Evolutionary conservation across 2,888 invertebrate species (phyloP).

Genomic region (Shargacucullia verbasci): DNA sequence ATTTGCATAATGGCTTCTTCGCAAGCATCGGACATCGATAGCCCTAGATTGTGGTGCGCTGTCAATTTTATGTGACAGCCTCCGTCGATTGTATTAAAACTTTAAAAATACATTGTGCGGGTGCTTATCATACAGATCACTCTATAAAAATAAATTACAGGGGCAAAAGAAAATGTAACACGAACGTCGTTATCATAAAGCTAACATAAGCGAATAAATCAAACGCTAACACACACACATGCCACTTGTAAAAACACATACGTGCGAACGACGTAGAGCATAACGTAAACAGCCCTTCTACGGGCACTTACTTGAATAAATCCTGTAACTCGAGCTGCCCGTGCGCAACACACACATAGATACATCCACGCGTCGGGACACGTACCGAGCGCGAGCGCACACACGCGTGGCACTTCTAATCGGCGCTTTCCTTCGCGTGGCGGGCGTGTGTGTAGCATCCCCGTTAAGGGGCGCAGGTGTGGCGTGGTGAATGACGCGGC

Average conservation of each 20-base stretch:
- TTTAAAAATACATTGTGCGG: conserved; percentile 61
- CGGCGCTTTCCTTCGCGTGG: conserved; percentile 86
- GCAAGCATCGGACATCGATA: conserved; percentile 11
- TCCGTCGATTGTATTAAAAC: conserved; percentile 57
- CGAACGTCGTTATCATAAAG: conserved; percentile 65
- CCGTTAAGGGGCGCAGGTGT: conserved; percentile 88
- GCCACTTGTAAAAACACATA: conserved; percentile 59
- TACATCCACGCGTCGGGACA: conserved; percentile 52
- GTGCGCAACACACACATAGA: conserved; percentile 54
- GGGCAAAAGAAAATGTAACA: conserved; percentile 64
- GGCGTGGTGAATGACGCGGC: conserved; percentile 83
- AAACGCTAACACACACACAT: conserved; percentile 59
- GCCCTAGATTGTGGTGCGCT: conserved; percentile 25
- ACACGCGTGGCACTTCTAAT: conserved; percentile 75
- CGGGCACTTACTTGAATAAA: conserved; percentile 72
- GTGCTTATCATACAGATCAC: conserved; percentile 69
- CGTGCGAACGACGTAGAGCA: conserved; percentile 54
- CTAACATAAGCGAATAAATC: conserved; percentile 72
- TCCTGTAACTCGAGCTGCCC: conserved; percentile 69
- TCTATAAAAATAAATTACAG: conserved; percentile 63
- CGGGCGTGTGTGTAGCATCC: conserved; percentile 85
- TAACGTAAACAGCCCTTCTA: conserved; percentile 72
- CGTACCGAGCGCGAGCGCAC: conserved; percentile 62
- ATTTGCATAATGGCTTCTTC: conserved; percentile 40
- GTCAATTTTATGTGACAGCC: conserved; percentile 49